Conservation (phyloP, 2,113 vertebrate genomes). For the Solenodon paradoxus region DNA sequence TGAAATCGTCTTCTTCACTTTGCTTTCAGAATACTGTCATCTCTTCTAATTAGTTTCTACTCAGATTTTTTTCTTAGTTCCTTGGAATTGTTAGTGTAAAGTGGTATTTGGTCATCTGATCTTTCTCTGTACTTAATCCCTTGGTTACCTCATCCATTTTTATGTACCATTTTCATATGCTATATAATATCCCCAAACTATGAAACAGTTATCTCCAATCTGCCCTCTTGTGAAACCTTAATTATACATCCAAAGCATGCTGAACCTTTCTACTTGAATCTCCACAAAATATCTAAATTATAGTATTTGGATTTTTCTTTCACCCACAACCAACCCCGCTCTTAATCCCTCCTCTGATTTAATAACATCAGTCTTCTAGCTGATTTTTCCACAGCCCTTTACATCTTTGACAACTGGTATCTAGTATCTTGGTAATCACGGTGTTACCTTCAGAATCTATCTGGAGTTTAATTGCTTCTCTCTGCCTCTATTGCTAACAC, state of each 20-base stretch:
- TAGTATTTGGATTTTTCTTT: background rate
- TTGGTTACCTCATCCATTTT: background rate
- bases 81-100: background rate
- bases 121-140: background rate
- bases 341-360: background rate
- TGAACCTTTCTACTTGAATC: background rate
- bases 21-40: background rate
- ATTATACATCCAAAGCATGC: background rate
- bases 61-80: background rate
- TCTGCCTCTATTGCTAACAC: background rate
- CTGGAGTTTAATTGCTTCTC: background rate
- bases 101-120: background rate
- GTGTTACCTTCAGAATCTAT: background rate
- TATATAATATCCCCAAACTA: background rate
- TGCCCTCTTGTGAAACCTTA: background rate
- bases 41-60: background rate
- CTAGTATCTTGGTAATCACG: background rate
- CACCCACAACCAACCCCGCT: background rate
- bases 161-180: background rate
- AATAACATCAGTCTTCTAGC: background rate
- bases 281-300: background rate
- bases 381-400: background rate
- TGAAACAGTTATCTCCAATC: background rate
- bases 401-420: background rate
- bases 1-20: background rate